These are phyloP conservation scores for Danio rerio DNA, from an alignment of 2,113 vertebrate species.

Conservation along the genomic window DNA sequence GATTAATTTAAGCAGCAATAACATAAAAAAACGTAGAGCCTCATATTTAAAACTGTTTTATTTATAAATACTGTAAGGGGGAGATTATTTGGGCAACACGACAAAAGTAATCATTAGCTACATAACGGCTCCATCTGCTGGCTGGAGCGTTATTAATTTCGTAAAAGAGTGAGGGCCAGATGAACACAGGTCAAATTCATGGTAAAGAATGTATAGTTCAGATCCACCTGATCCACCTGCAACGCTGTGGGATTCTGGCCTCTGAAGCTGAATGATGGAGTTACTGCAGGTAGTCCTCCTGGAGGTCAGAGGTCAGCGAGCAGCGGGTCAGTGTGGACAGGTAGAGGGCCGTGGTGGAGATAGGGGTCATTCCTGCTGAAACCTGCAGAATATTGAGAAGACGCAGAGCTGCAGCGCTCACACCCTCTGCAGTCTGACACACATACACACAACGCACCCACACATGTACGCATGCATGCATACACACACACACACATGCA, in stretches of 20 bases:
- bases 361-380: conserved; percentile 71
- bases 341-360: conserved; percentile 72
- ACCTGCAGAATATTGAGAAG: conserved; percentile 75
- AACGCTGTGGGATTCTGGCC: background rate
- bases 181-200: no score
- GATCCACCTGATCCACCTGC: background rate
- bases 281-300: background rate
- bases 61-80: background rate
- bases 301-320: conserved; percentile 66
- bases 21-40: no score
- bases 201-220: background rate
- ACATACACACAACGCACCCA: background rate
- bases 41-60: background rate
- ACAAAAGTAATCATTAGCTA: background rate
- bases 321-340: conserved; percentile 74
- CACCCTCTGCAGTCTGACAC: conserved; percentile 69
- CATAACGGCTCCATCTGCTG: conserved; percentile 24
- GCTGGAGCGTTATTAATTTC: background rate
- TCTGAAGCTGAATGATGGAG: background rate
- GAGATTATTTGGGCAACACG: background rate
- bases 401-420: conserved; percentile 64
- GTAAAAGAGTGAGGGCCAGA: no score
- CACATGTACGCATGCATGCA: no score
- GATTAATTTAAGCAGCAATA: no score
- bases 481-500: no score